A percentile compares a stretch with the other conserved stretches of the same genome.
phyloP scores from a whole-genome alignment of 1,140 invertebrate genomes.

The Apis florea region DNA sequence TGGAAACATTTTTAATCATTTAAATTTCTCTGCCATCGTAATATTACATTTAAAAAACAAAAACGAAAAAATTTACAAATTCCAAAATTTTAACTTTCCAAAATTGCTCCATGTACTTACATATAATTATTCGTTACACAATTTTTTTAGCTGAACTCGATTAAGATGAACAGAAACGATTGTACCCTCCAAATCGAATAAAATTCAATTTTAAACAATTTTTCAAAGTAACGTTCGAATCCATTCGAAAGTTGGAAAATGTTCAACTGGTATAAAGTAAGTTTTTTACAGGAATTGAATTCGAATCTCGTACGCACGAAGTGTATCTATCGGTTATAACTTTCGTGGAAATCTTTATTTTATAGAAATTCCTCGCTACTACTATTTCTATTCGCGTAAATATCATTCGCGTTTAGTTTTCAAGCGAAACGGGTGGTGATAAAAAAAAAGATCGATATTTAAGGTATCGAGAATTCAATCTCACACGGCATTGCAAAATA shows the following conservation, averaged over 20 bases:
- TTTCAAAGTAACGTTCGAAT: not conserved
- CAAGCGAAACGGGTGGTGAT: not conserved
- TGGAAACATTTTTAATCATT: no score
- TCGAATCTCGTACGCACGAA: not conserved
- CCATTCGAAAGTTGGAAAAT: not conserved
- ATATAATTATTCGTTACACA: no score
- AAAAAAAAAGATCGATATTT: not conserved
- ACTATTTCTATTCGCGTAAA: not conserved
- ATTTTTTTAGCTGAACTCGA: no score
- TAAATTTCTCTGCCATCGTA: no score
- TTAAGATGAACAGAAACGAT: no score
- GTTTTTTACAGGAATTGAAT: not conserved
- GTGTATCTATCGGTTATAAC: not conserved
- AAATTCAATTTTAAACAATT: not conserved
- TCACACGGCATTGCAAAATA: no score
- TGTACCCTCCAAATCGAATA: not conserved
- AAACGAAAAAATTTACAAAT: no score
- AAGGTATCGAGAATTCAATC: no score
- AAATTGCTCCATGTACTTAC: no score
- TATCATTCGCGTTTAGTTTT: not conserved
- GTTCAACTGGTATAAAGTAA: not conserved
- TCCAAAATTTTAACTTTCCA: no score
- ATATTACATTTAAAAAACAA: no score
- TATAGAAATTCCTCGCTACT: not conserved
- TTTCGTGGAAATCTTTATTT: not conserved